Conservation (phyloP, 2,797 vertebrate genomes). For the Carapus acus region DNA sequence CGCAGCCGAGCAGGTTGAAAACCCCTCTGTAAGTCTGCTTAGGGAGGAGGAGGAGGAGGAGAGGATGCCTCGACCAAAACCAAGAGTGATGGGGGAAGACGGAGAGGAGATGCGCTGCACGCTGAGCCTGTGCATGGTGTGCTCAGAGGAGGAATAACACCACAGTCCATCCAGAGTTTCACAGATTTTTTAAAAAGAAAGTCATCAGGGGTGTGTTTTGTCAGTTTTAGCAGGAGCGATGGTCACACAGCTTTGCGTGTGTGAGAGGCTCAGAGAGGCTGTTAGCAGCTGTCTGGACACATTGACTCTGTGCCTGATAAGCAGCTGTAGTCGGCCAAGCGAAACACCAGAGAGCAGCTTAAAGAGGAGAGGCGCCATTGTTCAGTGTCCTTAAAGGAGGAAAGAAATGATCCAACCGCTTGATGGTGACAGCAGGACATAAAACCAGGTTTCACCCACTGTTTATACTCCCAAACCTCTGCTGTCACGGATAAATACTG, state of each 20-base stretch:
- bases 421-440: background rate
- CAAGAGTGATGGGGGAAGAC: background rate
- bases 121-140: background rate
- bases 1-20: constrained; percentile 1
- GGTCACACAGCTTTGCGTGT: background rate
- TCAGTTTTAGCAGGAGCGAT: constrained; percentile 1
- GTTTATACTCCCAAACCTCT: background rate
- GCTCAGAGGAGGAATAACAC: background rate
- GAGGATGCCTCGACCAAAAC: constrained; percentile 1
- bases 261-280: constrained; percentile 15
- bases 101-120: constrained; percentile 14
- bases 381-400: constrained; percentile 21
- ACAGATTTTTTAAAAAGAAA: background rate
- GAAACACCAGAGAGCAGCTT: constrained; percentile 21
- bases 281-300: constrained; percentile 17
- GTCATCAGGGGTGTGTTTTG: background rate
- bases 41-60: too few relatives aligned
- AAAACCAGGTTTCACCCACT: background rate
- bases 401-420: constrained; percentile 1
- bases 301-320: constrained; percentile 28
- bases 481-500: background rate
- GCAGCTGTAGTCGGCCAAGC: constrained; percentile 33
- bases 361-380: constrained; percentile 2
- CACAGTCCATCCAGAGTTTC: background rate
- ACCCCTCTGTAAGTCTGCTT: background rate